Evolutionary conservation across 2,797 vertebrate species (phyloP).

Genomic region (Allobates femoralis): DNA sequence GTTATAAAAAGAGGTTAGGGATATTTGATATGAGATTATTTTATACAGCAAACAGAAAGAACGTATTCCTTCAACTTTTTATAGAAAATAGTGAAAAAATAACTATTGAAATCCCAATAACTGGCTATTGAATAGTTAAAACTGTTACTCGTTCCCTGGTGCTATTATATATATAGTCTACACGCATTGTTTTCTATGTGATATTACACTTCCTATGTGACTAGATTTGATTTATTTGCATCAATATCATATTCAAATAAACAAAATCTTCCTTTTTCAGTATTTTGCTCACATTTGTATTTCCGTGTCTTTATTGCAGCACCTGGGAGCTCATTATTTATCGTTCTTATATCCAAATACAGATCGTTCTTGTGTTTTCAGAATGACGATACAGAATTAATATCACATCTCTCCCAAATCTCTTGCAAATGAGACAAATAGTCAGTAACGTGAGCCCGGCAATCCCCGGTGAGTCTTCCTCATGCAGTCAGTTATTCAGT

Average conservation of each 20-base stretch:
- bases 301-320: background rate
- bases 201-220: background rate
- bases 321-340: slow-evolving; percentile 31
- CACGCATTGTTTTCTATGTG: background rate
- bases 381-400: slow-evolving; percentile 15
- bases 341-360: background rate
- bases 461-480: background rate
- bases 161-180: background rate
- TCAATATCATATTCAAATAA: background rate
- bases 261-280: background rate
- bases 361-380: slow-evolving; percentile 1
- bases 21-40: too few species aligned
- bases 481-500: slow-evolving; percentile 5
- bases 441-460: slow-evolving; percentile 6
- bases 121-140: background rate
- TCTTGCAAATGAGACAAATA: slow-evolving; percentile 20
- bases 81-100: too few species aligned
- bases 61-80: too few species aligned
- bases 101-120: too few species aligned
- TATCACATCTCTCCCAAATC: slow-evolving; percentile 5
- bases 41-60: too few species aligned
- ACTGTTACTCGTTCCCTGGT: background rate
- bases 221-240: background rate
- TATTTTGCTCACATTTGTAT: background rate
- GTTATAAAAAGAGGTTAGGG: too few species aligned